phyloP scores from a whole-genome alignment of 2,113 vertebrate genomes.

The Platichthys stellatus region DNA sequence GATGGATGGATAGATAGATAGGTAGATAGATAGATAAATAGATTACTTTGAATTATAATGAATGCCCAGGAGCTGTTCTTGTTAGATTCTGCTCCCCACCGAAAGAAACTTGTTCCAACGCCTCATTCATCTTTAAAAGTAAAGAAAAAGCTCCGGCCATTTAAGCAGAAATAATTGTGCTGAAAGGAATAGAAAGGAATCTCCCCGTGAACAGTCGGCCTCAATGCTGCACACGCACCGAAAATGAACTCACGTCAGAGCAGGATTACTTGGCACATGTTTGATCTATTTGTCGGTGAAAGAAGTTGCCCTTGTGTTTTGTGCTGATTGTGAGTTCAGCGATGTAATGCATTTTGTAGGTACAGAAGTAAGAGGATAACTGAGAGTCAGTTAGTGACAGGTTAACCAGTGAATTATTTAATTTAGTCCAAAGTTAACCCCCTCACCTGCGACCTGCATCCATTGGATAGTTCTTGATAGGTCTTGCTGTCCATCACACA shows the following conservation, averaged over 20 bases:
- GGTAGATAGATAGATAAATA: neutral
- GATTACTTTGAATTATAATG: constrained; percentile 21
- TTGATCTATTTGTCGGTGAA: neutral
- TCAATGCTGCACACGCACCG: neutral
- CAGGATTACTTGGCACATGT: neutral
- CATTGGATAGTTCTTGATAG: no score
- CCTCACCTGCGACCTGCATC: no score
- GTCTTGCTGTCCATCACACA: no score
- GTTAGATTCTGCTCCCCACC: constrained; percentile 45
- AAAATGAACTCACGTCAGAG: neutral
- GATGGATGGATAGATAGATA: neutral
- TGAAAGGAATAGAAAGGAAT: constrained; percentile 9
- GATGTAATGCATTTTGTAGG: no score
- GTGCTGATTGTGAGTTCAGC: neutral
- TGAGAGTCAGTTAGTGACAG: no score
- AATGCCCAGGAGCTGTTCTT: constrained; percentile 52
- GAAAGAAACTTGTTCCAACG: constrained; percentile 51
- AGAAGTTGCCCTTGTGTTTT: neutral
- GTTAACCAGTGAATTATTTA: no score
- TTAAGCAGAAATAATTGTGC: constrained; percentile 33
- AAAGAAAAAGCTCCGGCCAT: constrained; percentile 35
- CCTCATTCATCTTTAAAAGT: constrained; percentile 65
- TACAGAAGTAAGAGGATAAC: no score
- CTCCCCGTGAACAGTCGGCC: neutral
- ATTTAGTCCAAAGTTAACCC: no score